Conservation (phyloP, 2,113 vertebrate genomes). For the Sciurus niger region DNA sequence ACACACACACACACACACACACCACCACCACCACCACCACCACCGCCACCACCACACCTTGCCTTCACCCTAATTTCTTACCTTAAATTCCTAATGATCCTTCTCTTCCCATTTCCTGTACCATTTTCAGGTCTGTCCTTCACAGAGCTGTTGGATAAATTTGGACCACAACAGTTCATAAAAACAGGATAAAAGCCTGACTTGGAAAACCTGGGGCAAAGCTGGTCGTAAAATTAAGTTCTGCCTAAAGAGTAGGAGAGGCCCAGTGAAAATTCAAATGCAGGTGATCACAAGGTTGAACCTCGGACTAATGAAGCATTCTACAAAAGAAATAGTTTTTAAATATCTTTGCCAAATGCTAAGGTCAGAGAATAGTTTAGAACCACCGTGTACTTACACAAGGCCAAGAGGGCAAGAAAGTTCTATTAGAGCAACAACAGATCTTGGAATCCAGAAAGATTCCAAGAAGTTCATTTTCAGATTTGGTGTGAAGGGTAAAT, state of each 20-base stretch:
- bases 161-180: not conserved
- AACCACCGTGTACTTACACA: not conserved
- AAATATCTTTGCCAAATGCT: not conserved
- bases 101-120: not conserved
- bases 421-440: not conserved
- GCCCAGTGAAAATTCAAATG: not conserved
- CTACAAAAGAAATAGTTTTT: not conserved
- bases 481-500: not conserved
- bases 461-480: not conserved
- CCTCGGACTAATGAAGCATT: not conserved
- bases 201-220: not conserved
- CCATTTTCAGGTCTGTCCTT: conserved; percentile 9
- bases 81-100: not conserved
- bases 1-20: too few relatives aligned
- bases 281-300: not conserved
- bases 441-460: not conserved
- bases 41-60: not conserved
- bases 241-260: not conserved
- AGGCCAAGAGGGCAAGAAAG: not conserved
- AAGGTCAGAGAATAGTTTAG: not conserved
- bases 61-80: not conserved
- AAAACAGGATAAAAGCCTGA: not conserved
- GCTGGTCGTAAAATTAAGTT: not conserved
- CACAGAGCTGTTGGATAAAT: not conserved
- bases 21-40: too few relatives aligned